These are phyloP conservation scores for Alexandromys oeconomus DNA, from an alignment of 2,797 vertebrate species.

Conservation along the genomic window DNA sequence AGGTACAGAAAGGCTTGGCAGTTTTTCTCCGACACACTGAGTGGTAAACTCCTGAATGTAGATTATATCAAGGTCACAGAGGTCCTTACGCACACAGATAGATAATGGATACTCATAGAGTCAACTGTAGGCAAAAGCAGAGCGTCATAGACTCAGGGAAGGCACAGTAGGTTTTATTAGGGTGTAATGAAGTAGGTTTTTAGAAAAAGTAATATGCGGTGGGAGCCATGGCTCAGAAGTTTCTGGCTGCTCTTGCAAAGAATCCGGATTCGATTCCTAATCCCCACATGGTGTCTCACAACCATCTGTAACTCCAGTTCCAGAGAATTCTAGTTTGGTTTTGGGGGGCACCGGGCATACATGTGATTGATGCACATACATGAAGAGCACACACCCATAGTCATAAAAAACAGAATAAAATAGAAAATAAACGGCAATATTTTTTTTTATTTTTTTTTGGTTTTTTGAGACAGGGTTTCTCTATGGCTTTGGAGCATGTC, in stretches of 20 bases:
- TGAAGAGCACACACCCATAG: background rate
- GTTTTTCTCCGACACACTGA: background rate
- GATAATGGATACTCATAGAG: background rate
- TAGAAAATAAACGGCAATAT: background rate
- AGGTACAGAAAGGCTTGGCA: background rate
- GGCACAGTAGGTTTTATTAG: background rate
- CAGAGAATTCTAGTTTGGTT: background rate
- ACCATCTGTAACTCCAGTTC: background rate
- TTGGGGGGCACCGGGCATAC: background rate
- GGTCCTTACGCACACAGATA: background rate
- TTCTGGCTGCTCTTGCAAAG: background rate
- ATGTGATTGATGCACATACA: background rate
- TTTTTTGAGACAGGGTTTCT: no score
- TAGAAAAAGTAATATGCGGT: background rate
- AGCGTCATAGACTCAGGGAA: background rate
- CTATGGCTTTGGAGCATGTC: no score
- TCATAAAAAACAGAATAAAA: background rate
- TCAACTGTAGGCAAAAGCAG: background rate
- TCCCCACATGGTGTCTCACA: background rate
- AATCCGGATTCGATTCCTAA: background rate
- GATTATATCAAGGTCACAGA: background rate
- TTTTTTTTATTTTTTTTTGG: background rate
- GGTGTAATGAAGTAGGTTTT: background rate
- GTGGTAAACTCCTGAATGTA: background rate
- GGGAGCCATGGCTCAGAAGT: background rate